These are phyloP conservation scores for Megalurothrips usitatus DNA, from an alignment of 2,888 invertebrate genomes.

Conservation along the genomic window DNA sequence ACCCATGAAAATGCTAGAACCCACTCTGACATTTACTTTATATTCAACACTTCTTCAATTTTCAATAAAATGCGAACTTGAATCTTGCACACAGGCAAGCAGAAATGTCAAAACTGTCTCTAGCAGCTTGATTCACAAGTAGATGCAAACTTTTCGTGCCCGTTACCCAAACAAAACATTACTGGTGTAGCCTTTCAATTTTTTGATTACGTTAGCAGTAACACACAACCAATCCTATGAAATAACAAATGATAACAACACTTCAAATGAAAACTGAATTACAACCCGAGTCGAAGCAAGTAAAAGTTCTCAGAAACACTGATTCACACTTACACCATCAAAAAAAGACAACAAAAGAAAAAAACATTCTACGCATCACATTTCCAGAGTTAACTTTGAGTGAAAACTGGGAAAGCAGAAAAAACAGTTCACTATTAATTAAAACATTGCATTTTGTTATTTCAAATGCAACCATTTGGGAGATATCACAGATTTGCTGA, in stretches of 20 bases:
- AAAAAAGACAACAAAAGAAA: neutral
- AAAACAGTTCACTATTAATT: conserved; percentile 1
- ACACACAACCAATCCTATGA: neutral
- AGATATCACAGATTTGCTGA: conserved; percentile 20
- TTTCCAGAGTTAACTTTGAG: neutral
- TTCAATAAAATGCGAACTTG: neutral
- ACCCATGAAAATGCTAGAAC: neutral
- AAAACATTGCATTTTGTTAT: neutral
- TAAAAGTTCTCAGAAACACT: conserved; percentile 5
- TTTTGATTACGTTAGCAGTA: neutral
- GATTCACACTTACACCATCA: conserved; percentile 4
- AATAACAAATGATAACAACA: neutral
- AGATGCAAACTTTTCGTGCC: neutral
- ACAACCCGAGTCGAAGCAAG: neutral
- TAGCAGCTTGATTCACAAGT: neutral
- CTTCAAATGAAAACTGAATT: neutral
- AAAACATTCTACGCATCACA: neutral
- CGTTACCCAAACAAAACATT: neutral
- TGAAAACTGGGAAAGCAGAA: conserved; percentile 1
- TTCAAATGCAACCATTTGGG: neutral
- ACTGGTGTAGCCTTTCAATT: neutral
- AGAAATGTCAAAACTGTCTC: neutral
- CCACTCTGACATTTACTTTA: neutral
- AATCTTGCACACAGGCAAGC: neutral
- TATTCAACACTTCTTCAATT: neutral